Conservation (phyloP, 1,140 invertebrate genomes). For the Ostrea edulis region DNA sequence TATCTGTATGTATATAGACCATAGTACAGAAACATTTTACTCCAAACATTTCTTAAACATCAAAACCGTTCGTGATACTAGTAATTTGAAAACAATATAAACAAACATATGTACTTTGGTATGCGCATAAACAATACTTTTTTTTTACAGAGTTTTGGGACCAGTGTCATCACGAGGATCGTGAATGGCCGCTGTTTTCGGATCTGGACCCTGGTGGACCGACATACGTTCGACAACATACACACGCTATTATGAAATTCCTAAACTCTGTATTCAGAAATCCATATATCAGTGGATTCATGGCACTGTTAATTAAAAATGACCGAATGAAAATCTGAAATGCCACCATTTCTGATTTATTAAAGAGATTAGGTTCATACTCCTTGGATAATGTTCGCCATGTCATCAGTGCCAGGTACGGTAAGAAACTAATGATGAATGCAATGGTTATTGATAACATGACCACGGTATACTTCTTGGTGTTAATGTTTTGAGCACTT, state of each 20-base stretch:
- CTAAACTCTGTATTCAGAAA: slow-evolving; percentile 65
- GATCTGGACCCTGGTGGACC: background rate
- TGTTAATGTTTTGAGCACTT: slow-evolving; percentile 46
- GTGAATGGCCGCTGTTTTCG: slow-evolving; percentile 17
- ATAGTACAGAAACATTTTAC: no score
- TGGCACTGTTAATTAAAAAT: slow-evolving; percentile 61
- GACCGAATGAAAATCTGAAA: slow-evolving; percentile 63
- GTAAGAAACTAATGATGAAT: slow-evolving; percentile 53
- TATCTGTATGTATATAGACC: no score
- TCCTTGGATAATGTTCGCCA: slow-evolving; percentile 54
- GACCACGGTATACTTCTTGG: slow-evolving; percentile 50
- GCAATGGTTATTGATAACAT: slow-evolving; percentile 53
- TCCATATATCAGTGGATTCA: slow-evolving; percentile 63
- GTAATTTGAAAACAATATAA: no score
- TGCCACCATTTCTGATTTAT: slow-evolving; percentile 50
- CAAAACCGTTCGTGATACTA: no score
- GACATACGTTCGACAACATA: slow-evolving; percentile 22
- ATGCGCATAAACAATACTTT: no score
- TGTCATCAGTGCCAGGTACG: slow-evolving; percentile 51
- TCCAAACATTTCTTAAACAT: no score
- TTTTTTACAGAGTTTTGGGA: no score
- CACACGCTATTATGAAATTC: slow-evolving; percentile 33
- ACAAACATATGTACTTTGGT: no score
- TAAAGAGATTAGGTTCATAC: slow-evolving; percentile 54
- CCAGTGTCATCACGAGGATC: no score